Evolutionary conservation across 2,113 vertebrate genomes (phyloP).

Genomic region (Tringa solitaria): DNA sequence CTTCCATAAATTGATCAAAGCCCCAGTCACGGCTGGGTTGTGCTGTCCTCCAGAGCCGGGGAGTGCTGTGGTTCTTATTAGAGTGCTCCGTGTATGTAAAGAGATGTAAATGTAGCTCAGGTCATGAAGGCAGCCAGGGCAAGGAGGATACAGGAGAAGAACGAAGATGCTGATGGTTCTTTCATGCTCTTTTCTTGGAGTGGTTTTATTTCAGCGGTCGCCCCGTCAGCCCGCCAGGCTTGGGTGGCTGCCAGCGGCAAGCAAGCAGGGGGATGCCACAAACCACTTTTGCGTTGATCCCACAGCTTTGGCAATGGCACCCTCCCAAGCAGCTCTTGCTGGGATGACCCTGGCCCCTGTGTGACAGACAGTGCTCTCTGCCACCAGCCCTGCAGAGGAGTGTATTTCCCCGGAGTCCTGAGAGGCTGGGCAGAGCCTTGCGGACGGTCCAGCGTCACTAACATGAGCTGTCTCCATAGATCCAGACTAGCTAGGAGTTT

Average conservation of each 20-base stretch:
- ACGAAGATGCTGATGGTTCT: background rate
- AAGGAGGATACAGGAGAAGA: background rate
- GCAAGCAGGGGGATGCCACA: background rate
- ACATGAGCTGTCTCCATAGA: background rate
- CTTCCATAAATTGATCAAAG: background rate
- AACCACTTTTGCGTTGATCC: background rate
- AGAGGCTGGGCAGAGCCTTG: background rate
- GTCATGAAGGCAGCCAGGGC: background rate
- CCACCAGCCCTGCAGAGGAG: background rate
- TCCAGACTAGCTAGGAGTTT: background rate
- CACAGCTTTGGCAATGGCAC: background rate
- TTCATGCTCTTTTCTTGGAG: background rate
- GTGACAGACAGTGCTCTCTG: accelerated
- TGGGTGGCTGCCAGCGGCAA: background rate
- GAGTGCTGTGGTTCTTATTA: background rate
- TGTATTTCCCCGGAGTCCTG: background rate
- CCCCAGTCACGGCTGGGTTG: too few relatives aligned
- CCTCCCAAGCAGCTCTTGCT: background rate
- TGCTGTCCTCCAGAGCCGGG: background rate
- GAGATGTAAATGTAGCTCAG: background rate
- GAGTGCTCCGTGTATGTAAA: background rate
- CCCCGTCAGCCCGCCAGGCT: background rate
- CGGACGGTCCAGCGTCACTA: background rate
- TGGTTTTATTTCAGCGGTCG: background rate
- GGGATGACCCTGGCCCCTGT: background rate